phyloP scores from a whole-genome alignment of 1,140 invertebrate genomes.

The Platyscapa corneri region DNA sequence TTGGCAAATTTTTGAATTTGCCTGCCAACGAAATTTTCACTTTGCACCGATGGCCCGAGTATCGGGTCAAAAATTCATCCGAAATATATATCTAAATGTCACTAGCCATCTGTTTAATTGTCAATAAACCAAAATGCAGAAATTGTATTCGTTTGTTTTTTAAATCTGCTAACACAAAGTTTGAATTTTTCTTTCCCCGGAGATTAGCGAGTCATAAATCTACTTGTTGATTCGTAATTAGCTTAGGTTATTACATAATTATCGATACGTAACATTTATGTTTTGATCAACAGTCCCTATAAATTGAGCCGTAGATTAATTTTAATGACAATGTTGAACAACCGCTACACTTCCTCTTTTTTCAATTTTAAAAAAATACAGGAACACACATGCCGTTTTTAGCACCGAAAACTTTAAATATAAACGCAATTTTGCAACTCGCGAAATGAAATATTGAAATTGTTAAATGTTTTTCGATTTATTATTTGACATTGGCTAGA shows the following conservation, averaged over 20 bases:
- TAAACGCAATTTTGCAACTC: too few relatives aligned
- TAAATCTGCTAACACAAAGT: not conserved
- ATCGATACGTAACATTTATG: slow-evolving; percentile 21
- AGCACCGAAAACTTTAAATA: too few relatives aligned
- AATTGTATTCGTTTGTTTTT: not conserved
- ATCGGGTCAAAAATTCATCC: not conserved
- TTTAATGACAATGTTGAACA: not conserved
- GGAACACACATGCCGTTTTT: too few relatives aligned
- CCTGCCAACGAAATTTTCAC: not conserved
- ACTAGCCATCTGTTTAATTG: not conserved
- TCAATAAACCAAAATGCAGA: not conserved
- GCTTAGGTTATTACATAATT: not conserved
- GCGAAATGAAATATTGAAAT: too few relatives aligned
- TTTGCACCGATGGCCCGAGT: not conserved
- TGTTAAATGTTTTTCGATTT: too few relatives aligned
- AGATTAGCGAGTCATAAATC: slow-evolving; percentile 23
- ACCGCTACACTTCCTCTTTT: too few relatives aligned
- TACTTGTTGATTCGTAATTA: slow-evolving; percentile 28
- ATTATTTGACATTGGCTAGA: too few relatives aligned
- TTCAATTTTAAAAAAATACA: too few relatives aligned
- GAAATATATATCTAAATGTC: too few relatives aligned
- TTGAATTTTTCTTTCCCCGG: not conserved
- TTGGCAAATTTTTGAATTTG: not conserved
- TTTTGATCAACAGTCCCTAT: not conserved
- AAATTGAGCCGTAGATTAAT: slow-evolving; percentile 13